phyloP scores from a whole-genome alignment of 2,113 vertebrate genomes.

The Hiodon alosoides region DNA sequence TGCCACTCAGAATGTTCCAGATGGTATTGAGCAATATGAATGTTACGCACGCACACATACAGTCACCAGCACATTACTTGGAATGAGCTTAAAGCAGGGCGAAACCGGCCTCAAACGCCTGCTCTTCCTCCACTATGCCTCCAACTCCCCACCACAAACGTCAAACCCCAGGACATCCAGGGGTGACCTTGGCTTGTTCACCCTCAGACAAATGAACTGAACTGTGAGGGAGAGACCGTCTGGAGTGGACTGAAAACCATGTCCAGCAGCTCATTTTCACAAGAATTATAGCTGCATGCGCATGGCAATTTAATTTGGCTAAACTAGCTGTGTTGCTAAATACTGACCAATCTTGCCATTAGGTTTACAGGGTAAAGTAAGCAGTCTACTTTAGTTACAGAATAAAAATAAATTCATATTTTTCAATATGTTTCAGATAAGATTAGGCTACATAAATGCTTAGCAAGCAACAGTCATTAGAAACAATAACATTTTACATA shows the following conservation, averaged over 20 bases:
- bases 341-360: neutral
- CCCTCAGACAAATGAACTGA: neutral
- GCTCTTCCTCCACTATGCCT: neutral
- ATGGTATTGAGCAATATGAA: constrained; percentile 40
- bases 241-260: neutral
- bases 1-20: constrained; percentile 39
- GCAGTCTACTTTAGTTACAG: too few species aligned
- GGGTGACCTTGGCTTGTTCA: neutral
- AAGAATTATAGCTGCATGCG: neutral
- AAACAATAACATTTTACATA: too few species aligned
- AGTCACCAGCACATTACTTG: neutral
- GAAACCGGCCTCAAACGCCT: neutral
- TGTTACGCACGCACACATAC: constrained; percentile 22
- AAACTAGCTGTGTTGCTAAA: neutral
- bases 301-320: neutral
- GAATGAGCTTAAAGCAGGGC: neutral
- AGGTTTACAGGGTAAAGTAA: too few species aligned
- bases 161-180: neutral
- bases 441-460: too few species aligned
- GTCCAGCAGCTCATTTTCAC: neutral
- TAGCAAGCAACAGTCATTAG: too few species aligned
- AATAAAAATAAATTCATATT: too few species aligned
- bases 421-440: too few species aligned
- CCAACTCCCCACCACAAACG: neutral
- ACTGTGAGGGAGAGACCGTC: neutral